Percentiles rank a stretch among this genome's conserved stretches.
Evolutionary conservation across 1,140 invertebrate species (phyloP).

Genomic region (Marisa cornuarietis): DNA sequence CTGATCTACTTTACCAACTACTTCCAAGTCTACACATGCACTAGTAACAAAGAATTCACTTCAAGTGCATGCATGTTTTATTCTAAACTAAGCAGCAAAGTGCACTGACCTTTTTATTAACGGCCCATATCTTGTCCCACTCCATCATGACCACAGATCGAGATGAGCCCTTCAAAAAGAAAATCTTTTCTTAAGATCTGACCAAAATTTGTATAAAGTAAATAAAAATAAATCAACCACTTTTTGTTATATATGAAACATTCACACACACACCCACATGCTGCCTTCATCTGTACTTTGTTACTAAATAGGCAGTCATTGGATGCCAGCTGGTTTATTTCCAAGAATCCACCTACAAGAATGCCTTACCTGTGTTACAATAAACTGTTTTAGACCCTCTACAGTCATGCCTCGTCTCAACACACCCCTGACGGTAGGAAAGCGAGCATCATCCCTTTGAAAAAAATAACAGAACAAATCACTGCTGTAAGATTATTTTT

Average conservation of each 20-base stretch:
- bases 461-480: not conserved
- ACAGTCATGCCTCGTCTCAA: constrained; percentile 96
- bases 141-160: constrained; percentile 98
- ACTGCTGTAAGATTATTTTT: no score
- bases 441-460: constrained; percentile 93
- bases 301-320: not conserved
- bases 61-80: not conserved
- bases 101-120: constrained; percentile 91
- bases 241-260: no score
- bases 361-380: constrained; percentile 84
- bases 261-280: not conserved
- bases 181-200: no score
- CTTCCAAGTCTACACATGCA: not conserved
- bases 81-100: not conserved
- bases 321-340: not conserved
- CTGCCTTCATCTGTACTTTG: no score
- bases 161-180: constrained; percentile 80
- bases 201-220: no score
- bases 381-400: constrained; percentile 96
- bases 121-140: constrained; percentile 99
- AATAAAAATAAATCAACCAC: no score
- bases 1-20: not conserved
- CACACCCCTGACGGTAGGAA: constrained; percentile 97
- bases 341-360: not conserved
- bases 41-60: not conserved